These are phyloP conservation scores for Xestia sexstrigata DNA, from an alignment of 2,888 invertebrate species.

Conservation along the genomic window DNA sequence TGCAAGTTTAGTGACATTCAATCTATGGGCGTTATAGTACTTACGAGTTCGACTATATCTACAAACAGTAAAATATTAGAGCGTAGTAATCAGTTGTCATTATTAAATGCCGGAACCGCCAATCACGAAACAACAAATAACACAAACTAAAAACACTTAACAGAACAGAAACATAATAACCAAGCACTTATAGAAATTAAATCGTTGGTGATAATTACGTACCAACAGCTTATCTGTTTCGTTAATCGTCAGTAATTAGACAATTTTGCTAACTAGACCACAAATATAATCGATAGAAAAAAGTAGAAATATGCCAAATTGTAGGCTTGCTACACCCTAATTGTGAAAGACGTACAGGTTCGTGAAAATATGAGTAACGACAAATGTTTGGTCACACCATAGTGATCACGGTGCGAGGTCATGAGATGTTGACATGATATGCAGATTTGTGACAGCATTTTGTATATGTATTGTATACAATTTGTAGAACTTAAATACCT, in stretches of 20 bases:
- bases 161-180: slow-evolving; percentile 43
- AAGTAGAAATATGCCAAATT: slow-evolving; percentile 43
- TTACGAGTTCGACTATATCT: background rate
- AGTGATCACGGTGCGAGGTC: slow-evolving; percentile 7
- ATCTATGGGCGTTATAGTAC: background rate
- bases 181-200: slow-evolving; percentile 44
- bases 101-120: slow-evolving; percentile 45
- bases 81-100: slow-evolving; percentile 17
- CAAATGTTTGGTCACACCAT: slow-evolving; percentile 10
- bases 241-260: slow-evolving; percentile 61
- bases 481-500: too few species aligned
- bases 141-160: slow-evolving; percentile 46
- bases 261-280: slow-evolving; percentile 69
- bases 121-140: slow-evolving; percentile 48
- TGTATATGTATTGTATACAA: background rate
- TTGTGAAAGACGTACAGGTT: background rate
- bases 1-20: background rate
- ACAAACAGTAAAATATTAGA: background rate
- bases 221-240: slow-evolving; percentile 59
- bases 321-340: slow-evolving; percentile 25
- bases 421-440: background rate
- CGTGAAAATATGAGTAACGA: background rate
- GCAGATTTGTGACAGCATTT: background rate
- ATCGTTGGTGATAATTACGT: slow-evolving; percentile 54
- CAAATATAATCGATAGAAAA: slow-evolving; percentile 49